Base-by-base conservation (phyloP, 2,888 invertebrate species). In the Cremastobaeus sp. region DNA sequence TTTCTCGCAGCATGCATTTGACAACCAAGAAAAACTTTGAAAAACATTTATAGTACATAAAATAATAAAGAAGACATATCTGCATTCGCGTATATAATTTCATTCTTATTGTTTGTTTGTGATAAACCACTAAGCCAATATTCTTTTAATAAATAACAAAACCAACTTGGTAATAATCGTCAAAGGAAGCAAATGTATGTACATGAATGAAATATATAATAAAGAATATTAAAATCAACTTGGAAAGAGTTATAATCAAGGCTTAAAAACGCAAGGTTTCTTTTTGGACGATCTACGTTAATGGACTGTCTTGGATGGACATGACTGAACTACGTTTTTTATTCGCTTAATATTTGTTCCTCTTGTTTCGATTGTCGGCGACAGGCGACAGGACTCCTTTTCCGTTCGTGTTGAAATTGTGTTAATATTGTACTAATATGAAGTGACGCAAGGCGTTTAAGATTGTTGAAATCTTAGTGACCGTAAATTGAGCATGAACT, bases 301-400 rank as follows among this genome's bases (percentile, higher is more conserved):
- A 50, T 76, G 76, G 74, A 78, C 78, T 73, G 72, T 71, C 68
- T 80, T 79, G 78, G 74, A 79, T 78, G 80, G 79, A 81, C 76
- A 76, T 69, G 74, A 76, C 69, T 76, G 30, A 47, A 47, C 34
- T 45, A 52, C 17, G 28, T 45, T 32, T 37, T 30, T 32, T 14
- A 20, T 32, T 21, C 20, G 11, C 11, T 52, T n/a, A 41, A 43
- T 9, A 25, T 32, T 15, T 54, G 28, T 45, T 52, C 47, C 39
- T 54, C 17, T 54, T 60, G n/a, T 32, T 45, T 47, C 20, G 59
- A 52, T 69, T 50, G 62, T 35, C 54, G 32, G 41, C 52, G 55
- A 52, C 68, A 59, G 20, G 52, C 25, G n/a, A n/a, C n/a, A n/a
- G n/a, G n/a, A n/a, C 43, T 66, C 34, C 41, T 68, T 52, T 37